Conservation (phyloP, 2,888 invertebrate species). For the Spilosoma lubricipeda region DNA sequence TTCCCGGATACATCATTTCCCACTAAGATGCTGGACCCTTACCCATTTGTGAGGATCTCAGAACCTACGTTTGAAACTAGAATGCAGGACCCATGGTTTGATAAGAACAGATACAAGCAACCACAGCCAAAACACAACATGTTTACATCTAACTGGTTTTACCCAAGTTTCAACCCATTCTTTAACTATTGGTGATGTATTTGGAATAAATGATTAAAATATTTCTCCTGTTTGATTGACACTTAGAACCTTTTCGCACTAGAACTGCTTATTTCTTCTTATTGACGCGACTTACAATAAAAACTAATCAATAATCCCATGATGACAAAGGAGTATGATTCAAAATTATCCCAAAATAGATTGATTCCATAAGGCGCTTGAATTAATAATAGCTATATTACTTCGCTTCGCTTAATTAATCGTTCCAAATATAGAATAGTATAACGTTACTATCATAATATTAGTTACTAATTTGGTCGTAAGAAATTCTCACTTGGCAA, state of each 20-base stretch:
- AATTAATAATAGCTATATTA: slow-evolving; percentile 13
- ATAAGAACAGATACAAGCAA: slow-evolving; percentile 54
- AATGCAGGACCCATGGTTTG: slow-evolving; percentile 38
- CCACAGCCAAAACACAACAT: slow-evolving; percentile 47
- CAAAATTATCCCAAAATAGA: neutral
- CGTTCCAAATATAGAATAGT: slow-evolving; percentile 4
- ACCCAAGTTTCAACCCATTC: slow-evolving; percentile 64
- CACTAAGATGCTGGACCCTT: slow-evolving; percentile 37
- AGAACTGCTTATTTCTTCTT: neutral
- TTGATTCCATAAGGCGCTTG: neutral
- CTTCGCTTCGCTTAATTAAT: neutral
- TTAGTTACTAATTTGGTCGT: neutral
- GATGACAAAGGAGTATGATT: neutral
- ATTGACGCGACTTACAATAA: neutral
- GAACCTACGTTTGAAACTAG: slow-evolving; percentile 25
- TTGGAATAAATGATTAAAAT: slow-evolving; percentile 37
- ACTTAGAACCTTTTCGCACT: neutral
- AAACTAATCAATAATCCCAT: neutral
- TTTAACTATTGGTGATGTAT: slow-evolving; percentile 55
- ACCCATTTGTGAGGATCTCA: slow-evolving; percentile 19
- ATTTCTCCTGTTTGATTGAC: slow-evolving; percentile 18
- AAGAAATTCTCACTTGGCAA: neutral
- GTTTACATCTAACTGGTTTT: slow-evolving; percentile 57
- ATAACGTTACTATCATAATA: neutral
- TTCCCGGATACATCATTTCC: slow-evolving; percentile 56